Conservation (phyloP, 2,113 vertebrate genomes). For the Monopterus albus region DNA sequence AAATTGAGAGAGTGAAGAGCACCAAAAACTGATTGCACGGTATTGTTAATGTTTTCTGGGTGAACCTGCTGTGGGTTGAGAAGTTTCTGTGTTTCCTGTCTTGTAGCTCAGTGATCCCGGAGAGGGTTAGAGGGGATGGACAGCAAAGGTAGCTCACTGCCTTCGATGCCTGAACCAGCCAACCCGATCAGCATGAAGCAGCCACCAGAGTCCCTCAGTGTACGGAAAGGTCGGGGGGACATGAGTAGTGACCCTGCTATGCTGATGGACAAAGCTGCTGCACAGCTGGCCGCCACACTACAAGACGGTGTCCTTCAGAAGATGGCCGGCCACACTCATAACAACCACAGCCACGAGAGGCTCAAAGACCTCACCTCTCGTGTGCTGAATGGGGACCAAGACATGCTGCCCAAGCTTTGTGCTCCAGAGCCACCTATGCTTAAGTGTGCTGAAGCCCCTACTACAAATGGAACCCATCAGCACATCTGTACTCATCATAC, state of each 20-base stretch:
- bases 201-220: slow-evolving; percentile 87
- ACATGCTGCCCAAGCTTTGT: slow-evolving; percentile 83
- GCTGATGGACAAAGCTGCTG: slow-evolving; percentile 87
- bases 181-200: slow-evolving; percentile 93
- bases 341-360: slow-evolving; percentile 84
- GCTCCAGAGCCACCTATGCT: slow-evolving; percentile 83
- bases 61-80: slow-evolving; percentile 23
- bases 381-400: slow-evolving; percentile 92
- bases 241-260: slow-evolving; percentile 88
- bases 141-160: slow-evolving; percentile 86
- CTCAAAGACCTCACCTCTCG: slow-evolving; percentile 93
- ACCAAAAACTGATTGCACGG: not conserved
- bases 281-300: slow-evolving; percentile 88
- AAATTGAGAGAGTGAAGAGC: not conserved
- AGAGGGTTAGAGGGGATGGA: slow-evolving; percentile 81
- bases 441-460: slow-evolving; percentile 86
- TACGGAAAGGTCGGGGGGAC: slow-evolving; percentile 86
- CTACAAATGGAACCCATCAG: slow-evolving; percentile 80
- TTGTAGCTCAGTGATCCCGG: slow-evolving; percentile 63
- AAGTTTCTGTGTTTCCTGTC: slow-evolving; percentile 22
- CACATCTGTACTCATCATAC: slow-evolving; percentile 84
- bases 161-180: slow-evolving; percentile 86
- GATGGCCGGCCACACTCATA: slow-evolving; percentile 87
- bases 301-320: slow-evolving; percentile 91
- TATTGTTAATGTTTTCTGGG: not conserved